Evolutionary conservation across 1,140 invertebrate species (phyloP).

Genomic region (Akabosia matsudoensis): DNA sequence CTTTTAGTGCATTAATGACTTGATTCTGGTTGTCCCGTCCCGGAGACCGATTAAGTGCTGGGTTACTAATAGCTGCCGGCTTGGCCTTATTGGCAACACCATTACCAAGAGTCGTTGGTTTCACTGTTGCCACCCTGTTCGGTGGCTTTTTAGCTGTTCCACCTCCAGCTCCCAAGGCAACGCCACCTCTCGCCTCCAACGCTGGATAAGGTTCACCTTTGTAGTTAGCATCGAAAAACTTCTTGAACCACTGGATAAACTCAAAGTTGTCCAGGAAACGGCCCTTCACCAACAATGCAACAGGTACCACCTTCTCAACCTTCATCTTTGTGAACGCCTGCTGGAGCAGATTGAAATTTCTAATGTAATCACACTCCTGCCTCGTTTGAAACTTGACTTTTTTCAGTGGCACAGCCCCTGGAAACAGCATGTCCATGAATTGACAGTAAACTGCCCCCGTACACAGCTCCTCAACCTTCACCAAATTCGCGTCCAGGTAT

Average conservation of each 20-base stretch:
- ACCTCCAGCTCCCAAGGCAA: slow-evolving; percentile 59
- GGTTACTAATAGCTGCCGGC: no score
- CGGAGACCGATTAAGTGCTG: no score
- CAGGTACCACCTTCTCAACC: slow-evolving; percentile 98
- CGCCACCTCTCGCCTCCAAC: slow-evolving; percentile 73
- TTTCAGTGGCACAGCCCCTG: slow-evolving; percentile 85
- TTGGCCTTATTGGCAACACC: no score
- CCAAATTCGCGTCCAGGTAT: slow-evolving; percentile 86
- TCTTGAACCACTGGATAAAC: slow-evolving; percentile 99
- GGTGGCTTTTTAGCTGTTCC: slow-evolving; percentile 52
- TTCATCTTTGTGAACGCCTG: slow-evolving; percentile 95
- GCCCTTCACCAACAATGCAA: slow-evolving; percentile 95
- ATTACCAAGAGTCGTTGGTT: no score
- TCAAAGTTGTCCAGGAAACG: slow-evolving; percentile 99
- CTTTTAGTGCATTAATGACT: no score
- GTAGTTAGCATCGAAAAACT: slow-evolving; percentile 99
- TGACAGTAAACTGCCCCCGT: slow-evolving; percentile 96
- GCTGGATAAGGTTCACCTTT: slow-evolving; percentile 93
- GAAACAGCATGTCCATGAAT: slow-evolving; percentile 99
- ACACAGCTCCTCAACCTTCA: slow-evolving; percentile 97
- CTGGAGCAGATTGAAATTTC: slow-evolving; percentile 98
- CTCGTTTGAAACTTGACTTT: slow-evolving; percentile 98
- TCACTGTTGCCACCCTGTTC: slow-evolving; percentile 50
- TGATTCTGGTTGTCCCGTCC: no score
- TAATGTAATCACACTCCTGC: slow-evolving; percentile 98